phyloP scores from a whole-genome alignment of 2,797 vertebrate genomes.

The Acipenser ruthenus region DNA sequence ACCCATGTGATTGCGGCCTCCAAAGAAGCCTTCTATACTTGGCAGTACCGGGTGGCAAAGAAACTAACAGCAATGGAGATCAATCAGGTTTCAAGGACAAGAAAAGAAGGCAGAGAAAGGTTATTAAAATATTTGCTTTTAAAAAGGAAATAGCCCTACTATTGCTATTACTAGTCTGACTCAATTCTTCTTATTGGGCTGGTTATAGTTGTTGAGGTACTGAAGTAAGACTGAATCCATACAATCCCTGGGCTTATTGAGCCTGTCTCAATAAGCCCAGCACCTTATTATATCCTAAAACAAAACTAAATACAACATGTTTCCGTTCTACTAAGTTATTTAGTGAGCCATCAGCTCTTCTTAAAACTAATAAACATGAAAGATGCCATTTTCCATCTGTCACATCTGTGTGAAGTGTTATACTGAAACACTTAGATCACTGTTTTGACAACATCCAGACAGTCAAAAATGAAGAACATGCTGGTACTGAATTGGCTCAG shows the following conservation, averaged over 20 bases:
- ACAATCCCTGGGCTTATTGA: no score
- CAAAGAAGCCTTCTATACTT: constrained; percentile 82
- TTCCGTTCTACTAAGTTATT: not conserved
- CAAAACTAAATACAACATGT: no score
- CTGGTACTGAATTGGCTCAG: no score
- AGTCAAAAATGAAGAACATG: no score
- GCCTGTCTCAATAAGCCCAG: no score
- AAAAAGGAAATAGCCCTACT: no score
- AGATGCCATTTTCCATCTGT: not conserved
- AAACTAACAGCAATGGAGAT: constrained; percentile 92
- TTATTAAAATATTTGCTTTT: constrained; percentile 31
- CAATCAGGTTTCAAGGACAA: constrained; percentile 82
- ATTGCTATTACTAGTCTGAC: no score
- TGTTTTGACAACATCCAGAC: not conserved
- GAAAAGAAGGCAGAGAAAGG: constrained; percentile 90
- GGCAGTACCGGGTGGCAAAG: constrained; percentile 94
- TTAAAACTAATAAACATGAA: not conserved
- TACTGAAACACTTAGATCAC: not conserved
- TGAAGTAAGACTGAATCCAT: no score
- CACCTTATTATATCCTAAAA: no score
- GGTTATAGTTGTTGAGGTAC: no score
- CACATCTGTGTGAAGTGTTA: not conserved
- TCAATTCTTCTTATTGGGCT: no score
- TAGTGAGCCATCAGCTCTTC: not conserved
- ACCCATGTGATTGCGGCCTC: constrained; percentile 90